These are phyloP conservation scores for Cheilosia pagana DNA, from an alignment of 2,888 invertebrate genomes.

Conservation along the genomic window DNA sequence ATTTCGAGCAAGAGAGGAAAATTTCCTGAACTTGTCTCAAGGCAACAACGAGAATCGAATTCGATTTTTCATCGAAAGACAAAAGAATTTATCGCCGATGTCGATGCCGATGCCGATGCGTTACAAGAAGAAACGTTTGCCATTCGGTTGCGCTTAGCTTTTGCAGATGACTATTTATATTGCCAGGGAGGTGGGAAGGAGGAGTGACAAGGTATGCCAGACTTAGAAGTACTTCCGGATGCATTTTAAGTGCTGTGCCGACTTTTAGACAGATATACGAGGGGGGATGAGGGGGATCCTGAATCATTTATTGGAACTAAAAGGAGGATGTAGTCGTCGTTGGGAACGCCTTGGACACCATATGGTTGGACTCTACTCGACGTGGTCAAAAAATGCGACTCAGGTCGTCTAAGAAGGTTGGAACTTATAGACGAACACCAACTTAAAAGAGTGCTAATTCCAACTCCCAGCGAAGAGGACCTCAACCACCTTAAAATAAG, in stretches of 20 bases:
- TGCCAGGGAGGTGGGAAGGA: not conserved
- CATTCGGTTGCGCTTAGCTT: not conserved
- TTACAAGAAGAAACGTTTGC: conserved; percentile 15
- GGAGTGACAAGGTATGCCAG: not conserved
- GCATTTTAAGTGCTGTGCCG: not conserved
- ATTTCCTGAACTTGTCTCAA: conserved; percentile 62
- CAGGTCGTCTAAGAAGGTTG: too few relatives aligned
- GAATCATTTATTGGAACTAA: not conserved
- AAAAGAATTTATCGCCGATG: conserved; percentile 31
- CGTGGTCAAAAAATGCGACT: too few relatives aligned
- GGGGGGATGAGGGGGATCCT: not conserved
- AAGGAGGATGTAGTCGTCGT: too few relatives aligned
- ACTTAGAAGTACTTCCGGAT: not conserved
- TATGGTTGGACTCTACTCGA: too few relatives aligned
- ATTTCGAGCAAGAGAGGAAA: not conserved
- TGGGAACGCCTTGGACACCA: too few relatives aligned
- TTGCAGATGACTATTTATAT: conserved; percentile 4
- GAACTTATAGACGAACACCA: too few relatives aligned
- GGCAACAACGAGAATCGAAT: conserved; percentile 36
- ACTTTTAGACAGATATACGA: too few relatives aligned
- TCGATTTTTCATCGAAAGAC: conserved; percentile 21
- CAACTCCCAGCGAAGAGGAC: too few relatives aligned
- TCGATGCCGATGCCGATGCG: conserved; percentile 1
- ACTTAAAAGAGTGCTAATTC: too few relatives aligned
- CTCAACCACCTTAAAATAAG: too few relatives aligned